phyloP scores from a whole-genome alignment of 2,113 vertebrate species.

The Microtus ochrogaster region DNA sequence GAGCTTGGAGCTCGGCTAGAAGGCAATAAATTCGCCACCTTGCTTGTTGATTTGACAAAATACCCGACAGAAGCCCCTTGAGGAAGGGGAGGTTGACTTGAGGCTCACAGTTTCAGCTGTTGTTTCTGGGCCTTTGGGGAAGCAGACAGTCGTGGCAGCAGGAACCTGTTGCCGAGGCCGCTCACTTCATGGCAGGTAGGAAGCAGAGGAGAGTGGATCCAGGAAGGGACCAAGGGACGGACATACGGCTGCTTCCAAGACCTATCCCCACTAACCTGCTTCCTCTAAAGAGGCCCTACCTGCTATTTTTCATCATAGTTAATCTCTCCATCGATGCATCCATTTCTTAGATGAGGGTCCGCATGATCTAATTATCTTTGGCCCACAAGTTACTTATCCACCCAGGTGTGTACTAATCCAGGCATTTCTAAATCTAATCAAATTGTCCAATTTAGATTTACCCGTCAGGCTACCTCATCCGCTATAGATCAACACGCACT shows the following conservation, averaged over 20 bases:
- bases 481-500: background rate
- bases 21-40: background rate
- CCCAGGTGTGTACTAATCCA: background rate
- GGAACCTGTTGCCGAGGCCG: background rate
- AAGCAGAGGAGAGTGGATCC: background rate
- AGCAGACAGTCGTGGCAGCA: background rate
- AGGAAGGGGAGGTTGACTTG: background rate
- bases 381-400: background rate
- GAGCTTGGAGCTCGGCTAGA: too few relatives aligned
- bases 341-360: background rate
- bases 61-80: background rate
- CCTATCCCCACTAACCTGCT: background rate
- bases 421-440: background rate
- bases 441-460: background rate
- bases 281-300: background rate
- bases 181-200: background rate
- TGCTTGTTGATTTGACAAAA: background rate
- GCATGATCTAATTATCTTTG: background rate
- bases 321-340: background rate
- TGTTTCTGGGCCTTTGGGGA: background rate
- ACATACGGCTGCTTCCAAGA: background rate
- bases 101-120: background rate
- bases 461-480: rapidly evolving
- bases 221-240: background rate
- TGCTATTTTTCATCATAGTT: background rate